phyloP scores from a whole-genome alignment of 2,888 invertebrate genomes.

The Cantharis rustica region DNA sequence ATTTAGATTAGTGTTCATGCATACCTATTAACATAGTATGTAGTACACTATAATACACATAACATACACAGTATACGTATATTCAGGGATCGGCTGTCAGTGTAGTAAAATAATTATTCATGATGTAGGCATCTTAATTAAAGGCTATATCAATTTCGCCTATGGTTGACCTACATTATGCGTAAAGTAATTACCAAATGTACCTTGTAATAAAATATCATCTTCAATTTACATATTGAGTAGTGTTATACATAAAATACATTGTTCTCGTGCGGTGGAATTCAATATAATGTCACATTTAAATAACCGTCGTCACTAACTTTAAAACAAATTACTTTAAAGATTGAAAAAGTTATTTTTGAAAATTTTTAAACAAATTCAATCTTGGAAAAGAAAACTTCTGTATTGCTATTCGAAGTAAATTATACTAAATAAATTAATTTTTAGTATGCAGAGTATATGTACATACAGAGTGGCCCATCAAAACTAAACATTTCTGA shows the following conservation, averaged over 20 bases:
- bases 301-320: background rate
- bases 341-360: background rate
- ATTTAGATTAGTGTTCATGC: background rate
- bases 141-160: slow-evolving; percentile 6
- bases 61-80: no score
- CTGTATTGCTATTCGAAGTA: background rate
- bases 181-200: slow-evolving; percentile 11
- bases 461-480: no score
- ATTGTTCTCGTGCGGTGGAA: background rate
- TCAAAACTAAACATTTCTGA: no score
- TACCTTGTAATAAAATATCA: background rate
- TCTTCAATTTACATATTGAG: background rate
- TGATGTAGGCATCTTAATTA: slow-evolving; percentile 6
- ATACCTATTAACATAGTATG: background rate
- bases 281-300: background rate
- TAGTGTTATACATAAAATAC: background rate
- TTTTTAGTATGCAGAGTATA: no score
- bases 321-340: background rate
- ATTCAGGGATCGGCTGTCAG: background rate
- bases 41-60: background rate
- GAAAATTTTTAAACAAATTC: background rate
- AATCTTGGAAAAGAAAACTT: background rate
- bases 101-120: slow-evolving; percentile 4
- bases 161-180: background rate
- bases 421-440: background rate